Evolutionary conservation across 2,113 vertebrate species (phyloP).

Genomic region (Diadophis punctatus): DNA sequence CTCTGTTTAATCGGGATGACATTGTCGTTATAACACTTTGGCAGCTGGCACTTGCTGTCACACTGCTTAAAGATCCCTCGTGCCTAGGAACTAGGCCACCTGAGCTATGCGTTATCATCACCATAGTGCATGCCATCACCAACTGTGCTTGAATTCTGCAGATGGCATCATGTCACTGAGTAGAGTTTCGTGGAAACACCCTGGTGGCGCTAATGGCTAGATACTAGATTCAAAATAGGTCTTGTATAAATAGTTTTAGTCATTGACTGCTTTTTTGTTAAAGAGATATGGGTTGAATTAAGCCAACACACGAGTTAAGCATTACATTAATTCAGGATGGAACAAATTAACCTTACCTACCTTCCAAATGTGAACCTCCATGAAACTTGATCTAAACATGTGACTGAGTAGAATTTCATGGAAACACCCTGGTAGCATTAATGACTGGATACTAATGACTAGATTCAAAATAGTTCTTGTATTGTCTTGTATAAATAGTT

Average conservation of each 20-base stretch:
- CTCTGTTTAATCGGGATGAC: conserved; percentile 39
- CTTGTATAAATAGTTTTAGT: neutral
- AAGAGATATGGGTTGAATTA: neutral
- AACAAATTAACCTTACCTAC: neutral
- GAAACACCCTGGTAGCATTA: neutral
- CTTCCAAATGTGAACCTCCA: neutral
- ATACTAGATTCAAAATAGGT: neutral
- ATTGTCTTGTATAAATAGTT: too few relatives aligned
- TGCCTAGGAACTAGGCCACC: conserved; percentile 33
- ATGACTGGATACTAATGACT: neutral
- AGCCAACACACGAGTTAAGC: neutral
- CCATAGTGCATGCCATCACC: neutral
- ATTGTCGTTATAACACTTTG: conserved; percentile 46
- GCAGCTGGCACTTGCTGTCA: conserved; percentile 51
- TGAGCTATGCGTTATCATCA: conserved; percentile 32
- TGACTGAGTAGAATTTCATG: neutral
- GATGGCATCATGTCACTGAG: conserved; percentile 28
- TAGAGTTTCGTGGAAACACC: neutral
- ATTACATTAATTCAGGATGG: neutral
- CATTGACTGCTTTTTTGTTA: neutral
- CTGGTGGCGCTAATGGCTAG: conserved; percentile 8
- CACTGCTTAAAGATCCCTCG: conserved; percentile 21
- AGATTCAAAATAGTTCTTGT: neutral
- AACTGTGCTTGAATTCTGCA: conserved; percentile 16
- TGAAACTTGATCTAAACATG: neutral